Percentiles rank a stretch among this genome's conserved stretches.
Evolutionary conservation across 2,888 invertebrate genomes (phyloP).

Genomic region (Ditula angustiorana): DNA sequence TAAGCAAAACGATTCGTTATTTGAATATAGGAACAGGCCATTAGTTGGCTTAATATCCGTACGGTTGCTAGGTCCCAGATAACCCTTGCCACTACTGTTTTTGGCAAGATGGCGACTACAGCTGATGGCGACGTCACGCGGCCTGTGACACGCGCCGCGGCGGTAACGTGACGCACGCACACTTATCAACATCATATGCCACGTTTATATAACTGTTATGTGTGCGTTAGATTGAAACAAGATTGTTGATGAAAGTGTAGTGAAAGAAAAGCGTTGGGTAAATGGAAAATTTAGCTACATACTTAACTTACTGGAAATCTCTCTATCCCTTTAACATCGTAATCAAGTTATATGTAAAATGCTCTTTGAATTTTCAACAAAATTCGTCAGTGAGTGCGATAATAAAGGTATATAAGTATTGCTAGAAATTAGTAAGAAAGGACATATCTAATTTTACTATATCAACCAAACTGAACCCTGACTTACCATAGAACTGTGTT

Average conservation of each 20-base stretch:
- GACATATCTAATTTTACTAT: no score
- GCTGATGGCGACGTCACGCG: slow-evolving; percentile 59
- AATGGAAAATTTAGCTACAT: background rate
- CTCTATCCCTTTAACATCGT: no score
- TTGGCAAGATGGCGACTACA: slow-evolving; percentile 44
- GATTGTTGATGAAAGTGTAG: slow-evolving; percentile 3
- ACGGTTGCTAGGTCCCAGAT: slow-evolving; percentile 19
- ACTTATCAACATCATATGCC: slow-evolving; percentile 26
- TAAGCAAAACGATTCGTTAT: no score
- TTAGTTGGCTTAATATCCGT: slow-evolving; percentile 1
- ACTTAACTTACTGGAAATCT: no score
- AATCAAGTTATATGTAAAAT: no score
- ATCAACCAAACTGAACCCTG: no score
- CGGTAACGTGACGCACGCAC: slow-evolving; percentile 48
- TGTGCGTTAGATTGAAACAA: slow-evolving; percentile 16
- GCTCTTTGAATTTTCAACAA: no score
- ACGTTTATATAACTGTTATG: slow-evolving; percentile 25
- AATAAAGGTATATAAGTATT: no score
- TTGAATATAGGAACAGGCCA: no score
- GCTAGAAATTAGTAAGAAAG: no score
- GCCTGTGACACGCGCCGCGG: slow-evolving; percentile 45
- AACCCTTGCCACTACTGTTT: slow-evolving; percentile 29
- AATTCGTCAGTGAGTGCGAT: no score
- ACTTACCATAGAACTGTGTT: no score
- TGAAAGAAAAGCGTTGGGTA: background rate